These are phyloP conservation scores for Spialia ferax DNA, from an alignment of 2,888 invertebrate genomes.

Conservation along the genomic window DNA sequence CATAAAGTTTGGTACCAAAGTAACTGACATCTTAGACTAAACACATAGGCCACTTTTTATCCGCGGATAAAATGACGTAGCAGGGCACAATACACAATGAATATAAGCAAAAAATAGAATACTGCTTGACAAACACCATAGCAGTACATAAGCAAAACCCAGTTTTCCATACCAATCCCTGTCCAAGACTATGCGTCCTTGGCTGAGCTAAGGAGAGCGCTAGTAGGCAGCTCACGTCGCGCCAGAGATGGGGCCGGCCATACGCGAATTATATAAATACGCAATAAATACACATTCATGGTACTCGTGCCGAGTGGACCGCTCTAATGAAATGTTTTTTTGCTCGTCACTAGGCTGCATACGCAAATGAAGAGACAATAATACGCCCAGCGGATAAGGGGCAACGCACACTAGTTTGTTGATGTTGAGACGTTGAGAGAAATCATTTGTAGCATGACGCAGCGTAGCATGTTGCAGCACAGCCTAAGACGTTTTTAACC, in stretches of 20 bases:
- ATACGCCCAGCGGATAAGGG: not conserved
- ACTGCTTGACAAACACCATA: not conserved
- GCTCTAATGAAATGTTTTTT: constrained; percentile 51
- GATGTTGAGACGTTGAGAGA: not conserved
- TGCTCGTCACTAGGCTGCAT: constrained; percentile 20
- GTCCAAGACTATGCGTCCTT: constrained; percentile 43
- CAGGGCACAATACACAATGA: too few relatives aligned
- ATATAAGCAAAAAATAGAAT: too few relatives aligned
- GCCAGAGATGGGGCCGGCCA: constrained; percentile 49
- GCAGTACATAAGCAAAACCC: not conserved
- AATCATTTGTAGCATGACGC: too few relatives aligned
- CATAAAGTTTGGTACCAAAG: too few relatives aligned
- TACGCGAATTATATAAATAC: constrained; percentile 53
- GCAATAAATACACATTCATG: constrained; percentile 50
- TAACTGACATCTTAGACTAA: too few relatives aligned
- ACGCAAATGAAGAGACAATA: constrained; percentile 46
- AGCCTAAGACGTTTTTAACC: too few relatives aligned
- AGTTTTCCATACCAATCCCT: not conserved
- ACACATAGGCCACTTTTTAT: too few relatives aligned
- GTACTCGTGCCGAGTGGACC: constrained; percentile 43
- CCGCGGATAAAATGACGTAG: too few relatives aligned
- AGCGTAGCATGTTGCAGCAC: too few relatives aligned
- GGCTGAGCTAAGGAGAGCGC: constrained; percentile 53
- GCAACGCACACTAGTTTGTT: not conserved
- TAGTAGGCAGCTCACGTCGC: constrained; percentile 58